These are phyloP conservation scores for Rhodeus uyekii DNA, from an alignment of 2,797 vertebrate species.

Conservation along the genomic window DNA sequence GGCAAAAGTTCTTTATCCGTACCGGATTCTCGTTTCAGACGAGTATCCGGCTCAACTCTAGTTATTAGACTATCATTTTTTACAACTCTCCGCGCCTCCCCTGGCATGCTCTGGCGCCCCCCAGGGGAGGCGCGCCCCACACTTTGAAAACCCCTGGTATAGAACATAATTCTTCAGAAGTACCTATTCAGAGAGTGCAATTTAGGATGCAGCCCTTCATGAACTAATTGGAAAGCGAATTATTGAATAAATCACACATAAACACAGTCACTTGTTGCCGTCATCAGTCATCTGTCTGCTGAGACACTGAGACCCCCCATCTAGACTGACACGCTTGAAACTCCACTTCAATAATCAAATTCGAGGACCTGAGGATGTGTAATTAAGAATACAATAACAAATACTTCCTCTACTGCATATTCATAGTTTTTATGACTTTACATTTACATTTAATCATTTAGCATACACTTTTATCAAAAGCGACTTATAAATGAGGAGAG, in stretches of 20 bases:
- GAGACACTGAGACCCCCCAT: background rate
- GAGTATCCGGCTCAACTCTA: no score
- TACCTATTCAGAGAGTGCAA: background rate
- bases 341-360: background rate
- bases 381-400: conserved; percentile 14
- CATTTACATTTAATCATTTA: no score
- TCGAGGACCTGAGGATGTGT: background rate
- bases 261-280: background rate
- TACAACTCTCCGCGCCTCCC: no score
- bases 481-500: no score
- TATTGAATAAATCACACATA: background rate
- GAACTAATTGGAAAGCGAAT: background rate
- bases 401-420: background rate
- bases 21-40: no score
- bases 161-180: background rate
- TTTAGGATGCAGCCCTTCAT: background rate
- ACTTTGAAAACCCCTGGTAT: no score
- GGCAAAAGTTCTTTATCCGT: no score
- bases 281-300: background rate
- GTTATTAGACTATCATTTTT: no score
- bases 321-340: background rate
- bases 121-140: no score
- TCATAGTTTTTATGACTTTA: background rate
- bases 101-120: no score
- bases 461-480: no score